Base-by-base conservation (phyloP, 2,888 invertebrate species). In the Morpho helenor region DNA sequence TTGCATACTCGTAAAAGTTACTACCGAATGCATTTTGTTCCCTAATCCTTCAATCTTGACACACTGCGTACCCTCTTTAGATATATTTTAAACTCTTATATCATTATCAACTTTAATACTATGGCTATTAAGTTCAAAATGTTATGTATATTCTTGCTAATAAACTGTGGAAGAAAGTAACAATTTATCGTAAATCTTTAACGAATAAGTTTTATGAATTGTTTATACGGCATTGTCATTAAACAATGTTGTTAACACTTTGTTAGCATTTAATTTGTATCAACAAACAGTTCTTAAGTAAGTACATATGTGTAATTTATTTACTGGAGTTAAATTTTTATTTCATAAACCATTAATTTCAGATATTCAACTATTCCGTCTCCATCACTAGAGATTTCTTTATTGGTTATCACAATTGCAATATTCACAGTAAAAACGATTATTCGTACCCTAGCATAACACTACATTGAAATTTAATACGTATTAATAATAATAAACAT, bases 1-100 rank as follows among this genome's bases (percentile, higher is more conserved):
- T 89, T 89, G 88, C 89, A 89, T 90, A 87, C 77, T 77, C 86
- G 80, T 90, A 89, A 89, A 89, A 74, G 84, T 87, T 84, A 87
- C 84, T 77, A 79, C 83, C 80, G 78, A 85, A 66, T 84, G 86
- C 86, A 84, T 87, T 86, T 84, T 78, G 79, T 75, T 75, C 75
- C 77, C 74, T 86, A 86, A 88, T 84, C 83, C 80, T 59, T 64
- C 62, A 72, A 66, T 74, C 79, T 77, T 76, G 76, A 76, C 75
- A 70, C 74, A 77, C 74, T 76, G 74, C 71, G 75, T 72, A 66
- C 60, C 62, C 59, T 61, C 49, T 16, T 49, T 49, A 49, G 31
- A 43, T 55, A 39, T 44, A 49, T 39, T 44, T 49, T 49, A 31
- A 31, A 31, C 31, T 31, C 5, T 3, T 31, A 31, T 5, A 5